phyloP scores from a whole-genome alignment of 2,113 vertebrate genomes.

The Prietella phreatophila region DNA sequence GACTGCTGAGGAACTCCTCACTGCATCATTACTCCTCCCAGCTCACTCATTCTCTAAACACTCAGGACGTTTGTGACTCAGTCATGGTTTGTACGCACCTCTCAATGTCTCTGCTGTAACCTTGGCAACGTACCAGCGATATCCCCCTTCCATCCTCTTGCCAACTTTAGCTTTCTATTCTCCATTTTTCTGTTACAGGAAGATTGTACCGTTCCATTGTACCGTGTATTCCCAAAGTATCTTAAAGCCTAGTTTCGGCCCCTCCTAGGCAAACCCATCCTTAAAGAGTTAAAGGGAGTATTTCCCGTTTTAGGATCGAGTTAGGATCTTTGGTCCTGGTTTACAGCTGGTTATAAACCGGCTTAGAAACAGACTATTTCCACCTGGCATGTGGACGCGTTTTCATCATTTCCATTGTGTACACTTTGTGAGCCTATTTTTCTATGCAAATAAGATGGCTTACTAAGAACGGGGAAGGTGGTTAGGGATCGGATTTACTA shows the following conservation, averaged over 20 bases:
- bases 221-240: not conserved
- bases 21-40: conserved; percentile 24
- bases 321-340: not conserved
- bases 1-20: too few species aligned
- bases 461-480: not conserved
- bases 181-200: not conserved
- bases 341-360: not conserved
- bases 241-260: not conserved
- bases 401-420: not conserved
- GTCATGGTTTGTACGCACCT: not conserved
- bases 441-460: not conserved
- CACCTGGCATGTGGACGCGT: not conserved
- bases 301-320: not conserved
- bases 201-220: not conserved
- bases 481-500: not conserved
- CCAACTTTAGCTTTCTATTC: conserved; percentile 16
- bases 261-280: not conserved
- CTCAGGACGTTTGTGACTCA: not conserved
- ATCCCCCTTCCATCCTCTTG: not conserved
- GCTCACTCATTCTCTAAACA: conserved; percentile 12
- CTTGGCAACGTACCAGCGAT: conserved; percentile 53
- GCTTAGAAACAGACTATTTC: not conserved
- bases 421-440: not conserved
- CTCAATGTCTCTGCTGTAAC: conserved; percentile 53
- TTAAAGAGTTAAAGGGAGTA: not conserved